Conservation (phyloP, 2,888 invertebrate genomes). For the Polylopha cassiicola region DNA sequence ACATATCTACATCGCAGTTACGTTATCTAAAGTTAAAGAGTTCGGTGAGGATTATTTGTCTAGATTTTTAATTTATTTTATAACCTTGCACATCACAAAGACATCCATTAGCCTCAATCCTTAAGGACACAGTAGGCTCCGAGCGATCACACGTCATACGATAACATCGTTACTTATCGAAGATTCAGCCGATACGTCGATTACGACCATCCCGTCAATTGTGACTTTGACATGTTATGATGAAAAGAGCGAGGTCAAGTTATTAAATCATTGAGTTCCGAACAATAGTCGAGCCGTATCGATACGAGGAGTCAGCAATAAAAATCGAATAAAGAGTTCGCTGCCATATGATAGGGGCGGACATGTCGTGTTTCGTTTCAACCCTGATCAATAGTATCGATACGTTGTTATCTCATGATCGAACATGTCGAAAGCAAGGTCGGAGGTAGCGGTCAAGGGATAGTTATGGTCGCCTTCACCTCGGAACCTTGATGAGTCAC, state of each 20-base stretch:
- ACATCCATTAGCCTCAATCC: constrained; percentile 62
- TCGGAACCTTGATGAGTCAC: constrained; percentile 59
- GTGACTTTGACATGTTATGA: constrained; percentile 37
- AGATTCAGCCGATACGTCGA: constrained; percentile 33
- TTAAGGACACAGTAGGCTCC: constrained; percentile 53
- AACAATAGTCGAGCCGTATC: constrained; percentile 10
- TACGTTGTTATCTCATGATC: constrained; percentile 56
- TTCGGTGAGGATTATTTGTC: too few species aligned
- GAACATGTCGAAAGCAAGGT: constrained; percentile 65
- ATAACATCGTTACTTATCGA: constrained; percentile 43
- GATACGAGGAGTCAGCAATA: constrained; percentile 1
- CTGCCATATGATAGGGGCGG: constrained; percentile 19
- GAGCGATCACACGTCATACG: constrained; percentile 52
- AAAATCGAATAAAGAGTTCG: neutral
- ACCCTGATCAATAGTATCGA: constrained; percentile 32
- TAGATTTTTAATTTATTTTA: constrained; percentile 39
- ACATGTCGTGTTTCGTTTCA: constrained; percentile 23
- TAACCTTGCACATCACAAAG: constrained; percentile 37
- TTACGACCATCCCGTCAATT: constrained; percentile 38
- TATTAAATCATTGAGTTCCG: neutral
- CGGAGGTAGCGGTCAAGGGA: constrained; percentile 68
- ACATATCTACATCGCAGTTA: too few species aligned
- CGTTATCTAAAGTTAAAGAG: too few species aligned
- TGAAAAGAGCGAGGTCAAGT: constrained; percentile 32
- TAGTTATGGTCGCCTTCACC: constrained; percentile 56